Evolutionary conservation across 2,888 invertebrate species (phyloP).

Genomic region (Synanthedon vespiformis): DNA sequence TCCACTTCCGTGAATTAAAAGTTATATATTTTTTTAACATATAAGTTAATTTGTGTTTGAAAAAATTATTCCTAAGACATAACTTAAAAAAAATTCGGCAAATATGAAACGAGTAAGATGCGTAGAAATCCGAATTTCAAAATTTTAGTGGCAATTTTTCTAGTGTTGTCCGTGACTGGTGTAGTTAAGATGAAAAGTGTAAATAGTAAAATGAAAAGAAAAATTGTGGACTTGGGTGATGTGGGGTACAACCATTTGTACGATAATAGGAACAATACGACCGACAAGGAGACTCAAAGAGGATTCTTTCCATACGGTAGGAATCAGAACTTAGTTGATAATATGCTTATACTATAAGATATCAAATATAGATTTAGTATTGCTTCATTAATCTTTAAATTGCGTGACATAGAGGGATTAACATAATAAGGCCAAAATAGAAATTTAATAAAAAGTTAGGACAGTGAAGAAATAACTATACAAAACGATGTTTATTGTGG

Average conservation of each 20-base stretch:
- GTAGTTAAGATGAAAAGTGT: conserved; percentile 12
- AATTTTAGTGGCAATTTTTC: conserved; percentile 25
- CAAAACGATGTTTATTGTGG: too few relatives aligned
- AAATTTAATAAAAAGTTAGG: background rate
- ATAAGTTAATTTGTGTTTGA: background rate
- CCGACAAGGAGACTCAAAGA: conserved; percentile 19
- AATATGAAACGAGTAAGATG: conserved; percentile 32
- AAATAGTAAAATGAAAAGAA: conserved; percentile 20
- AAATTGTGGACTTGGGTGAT: conserved; percentile 15
- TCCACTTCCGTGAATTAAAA: background rate
- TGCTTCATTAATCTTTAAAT: too few relatives aligned
- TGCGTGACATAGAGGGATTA: too few relatives aligned
- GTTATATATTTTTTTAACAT: conserved; percentile 1
- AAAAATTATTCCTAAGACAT: conserved; percentile 7
- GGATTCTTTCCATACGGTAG: conserved; percentile 38
- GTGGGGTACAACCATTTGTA: conserved; percentile 9
- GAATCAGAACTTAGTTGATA: conserved; percentile 3
- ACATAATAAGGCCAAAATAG: too few relatives aligned
- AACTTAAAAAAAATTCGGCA: conserved; percentile 6
- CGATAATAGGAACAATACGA: conserved; percentile 10
- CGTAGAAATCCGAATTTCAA: conserved; percentile 32
- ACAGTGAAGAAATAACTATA: too few relatives aligned
- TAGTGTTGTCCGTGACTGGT: conserved; percentile 24
- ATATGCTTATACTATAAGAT: too few relatives aligned
- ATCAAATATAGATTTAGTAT: background rate